Percentiles rank a stretch among this genome's conserved stretches.
These are phyloP conservation scores for Theretra japonica DNA, from an alignment of 2,888 invertebrate genomes.

Conservation along the genomic window DNA sequence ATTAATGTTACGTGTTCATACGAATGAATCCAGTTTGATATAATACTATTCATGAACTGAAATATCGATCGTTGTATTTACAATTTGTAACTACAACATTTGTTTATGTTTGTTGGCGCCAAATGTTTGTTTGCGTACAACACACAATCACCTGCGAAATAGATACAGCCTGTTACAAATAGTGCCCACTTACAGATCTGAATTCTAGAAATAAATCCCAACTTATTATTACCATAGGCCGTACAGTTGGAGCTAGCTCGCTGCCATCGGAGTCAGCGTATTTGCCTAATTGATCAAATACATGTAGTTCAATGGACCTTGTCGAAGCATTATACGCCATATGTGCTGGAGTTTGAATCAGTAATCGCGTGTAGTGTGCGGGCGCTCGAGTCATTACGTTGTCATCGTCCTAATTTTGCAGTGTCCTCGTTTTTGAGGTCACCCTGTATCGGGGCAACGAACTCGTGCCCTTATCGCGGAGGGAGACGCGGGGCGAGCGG, in stretches of 20 bases:
- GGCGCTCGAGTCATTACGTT: constrained; percentile 81
- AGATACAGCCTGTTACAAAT: constrained; percentile 1
- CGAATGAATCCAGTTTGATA: neutral
- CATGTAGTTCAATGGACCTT: constrained; percentile 71
- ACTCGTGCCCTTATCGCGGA: constrained; percentile 84
- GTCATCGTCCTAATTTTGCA: constrained; percentile 86
- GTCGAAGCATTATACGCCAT: constrained; percentile 53
- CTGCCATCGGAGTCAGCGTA: constrained; percentile 80
- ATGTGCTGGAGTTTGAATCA: constrained; percentile 53
- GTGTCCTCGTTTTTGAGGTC: constrained; percentile 90
- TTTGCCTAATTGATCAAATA: constrained; percentile 85
- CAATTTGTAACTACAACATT: neutral
- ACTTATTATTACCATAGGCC: constrained; percentile 70
- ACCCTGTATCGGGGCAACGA: constrained; percentile 85
- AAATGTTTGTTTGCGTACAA: neutral
- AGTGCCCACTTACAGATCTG: constrained; percentile 37
- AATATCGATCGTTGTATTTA: neutral
- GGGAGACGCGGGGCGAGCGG: constrained; percentile 62
- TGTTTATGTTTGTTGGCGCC: neutral
- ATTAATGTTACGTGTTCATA: neutral
- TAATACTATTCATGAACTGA: neutral
- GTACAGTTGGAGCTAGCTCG: constrained; percentile 76
- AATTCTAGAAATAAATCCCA: constrained; percentile 59
- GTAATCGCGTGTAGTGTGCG: constrained; percentile 58
- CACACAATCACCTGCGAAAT: constrained; percentile 5